phyloP scores from a whole-genome alignment of 2,797 vertebrate genomes.

The Parotocinclus haroldoi region DNA sequence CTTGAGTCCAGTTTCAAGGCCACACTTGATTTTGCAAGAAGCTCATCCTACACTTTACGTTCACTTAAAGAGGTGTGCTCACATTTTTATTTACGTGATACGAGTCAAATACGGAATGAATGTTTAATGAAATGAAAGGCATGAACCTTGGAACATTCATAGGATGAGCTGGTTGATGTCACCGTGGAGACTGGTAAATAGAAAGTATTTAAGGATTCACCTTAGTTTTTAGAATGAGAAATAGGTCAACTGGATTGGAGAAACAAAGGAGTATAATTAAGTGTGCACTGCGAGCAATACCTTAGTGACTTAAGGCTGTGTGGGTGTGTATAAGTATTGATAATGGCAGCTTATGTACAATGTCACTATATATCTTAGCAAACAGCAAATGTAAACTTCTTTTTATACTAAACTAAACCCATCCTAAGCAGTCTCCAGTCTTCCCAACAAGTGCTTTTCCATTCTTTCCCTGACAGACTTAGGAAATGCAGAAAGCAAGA shows the following conservation, averaged over 20 bases:
- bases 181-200: too few relatives aligned
- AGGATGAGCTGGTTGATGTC: too few relatives aligned
- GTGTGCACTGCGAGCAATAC: background rate
- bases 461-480: background rate
- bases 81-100: background rate
- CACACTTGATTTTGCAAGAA: slow-evolving; percentile 4
- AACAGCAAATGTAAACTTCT: slow-evolving; percentile 1
- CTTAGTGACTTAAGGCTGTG: slow-evolving; percentile 22
- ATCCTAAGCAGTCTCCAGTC: background rate
- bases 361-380: background rate
- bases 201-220: too few relatives aligned
- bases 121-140: too few relatives aligned
- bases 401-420: background rate
- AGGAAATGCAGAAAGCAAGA: too few relatives aligned
- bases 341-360: background rate
- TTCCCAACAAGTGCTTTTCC: too few relatives aligned
- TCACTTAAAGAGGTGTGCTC: background rate
- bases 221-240: too few relatives aligned
- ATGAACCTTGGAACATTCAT: too few relatives aligned
- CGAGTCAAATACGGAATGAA: too few relatives aligned
- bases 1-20: background rate
- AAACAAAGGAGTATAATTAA: background rate
- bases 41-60: background rate
- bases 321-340: slow-evolving; percentile 10
- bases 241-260: background rate